Percentiles rank a stretch among this genome's conserved stretches.
These are phyloP conservation scores for Nyctibius grandis DNA, from an alignment of 2,797 vertebrate genomes.

Conservation along the genomic window DNA sequence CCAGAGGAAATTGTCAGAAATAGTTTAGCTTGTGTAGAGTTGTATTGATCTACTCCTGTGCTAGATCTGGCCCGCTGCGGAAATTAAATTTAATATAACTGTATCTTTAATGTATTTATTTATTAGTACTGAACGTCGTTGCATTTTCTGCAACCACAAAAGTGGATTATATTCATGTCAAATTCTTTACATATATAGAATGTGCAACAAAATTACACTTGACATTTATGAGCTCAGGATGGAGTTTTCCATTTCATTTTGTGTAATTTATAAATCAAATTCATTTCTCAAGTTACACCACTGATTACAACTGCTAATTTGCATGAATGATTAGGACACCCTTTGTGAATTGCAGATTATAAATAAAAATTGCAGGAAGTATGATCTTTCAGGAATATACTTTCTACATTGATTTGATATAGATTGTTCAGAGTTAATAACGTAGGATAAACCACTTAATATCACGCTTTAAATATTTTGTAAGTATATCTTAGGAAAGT, in stretches of 20 bases:
- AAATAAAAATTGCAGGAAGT: not conserved
- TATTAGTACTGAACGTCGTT: conserved; percentile 1
- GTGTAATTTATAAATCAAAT: not conserved
- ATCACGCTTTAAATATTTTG: not conserved
- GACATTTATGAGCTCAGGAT: not conserved
- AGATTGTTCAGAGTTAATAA: not conserved
- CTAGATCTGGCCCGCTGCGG: not conserved
- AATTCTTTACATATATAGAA: not conserved
- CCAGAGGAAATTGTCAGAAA: conserved; percentile 25
- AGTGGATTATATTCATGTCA: not conserved
- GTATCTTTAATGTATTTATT: conserved; percentile 28
- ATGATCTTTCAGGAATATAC: not conserved
- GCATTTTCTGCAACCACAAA: not conserved
- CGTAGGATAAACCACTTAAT: not conserved
- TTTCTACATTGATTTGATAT: not conserved
- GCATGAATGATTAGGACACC: not conserved
- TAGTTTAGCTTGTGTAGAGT: not conserved
- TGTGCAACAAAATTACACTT: not conserved
- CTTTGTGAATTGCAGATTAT: not conserved
- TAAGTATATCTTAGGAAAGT: not conserved
- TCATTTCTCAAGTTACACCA: not conserved
- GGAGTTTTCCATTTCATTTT: not conserved
- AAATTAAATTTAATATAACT: conserved; percentile 20
- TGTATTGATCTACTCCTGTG: not conserved
- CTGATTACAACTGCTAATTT: conserved; percentile 8